Evolutionary conservation across 2,113 vertebrate genomes (phyloP).

Genomic region (Apaloderma vittatum): DNA sequence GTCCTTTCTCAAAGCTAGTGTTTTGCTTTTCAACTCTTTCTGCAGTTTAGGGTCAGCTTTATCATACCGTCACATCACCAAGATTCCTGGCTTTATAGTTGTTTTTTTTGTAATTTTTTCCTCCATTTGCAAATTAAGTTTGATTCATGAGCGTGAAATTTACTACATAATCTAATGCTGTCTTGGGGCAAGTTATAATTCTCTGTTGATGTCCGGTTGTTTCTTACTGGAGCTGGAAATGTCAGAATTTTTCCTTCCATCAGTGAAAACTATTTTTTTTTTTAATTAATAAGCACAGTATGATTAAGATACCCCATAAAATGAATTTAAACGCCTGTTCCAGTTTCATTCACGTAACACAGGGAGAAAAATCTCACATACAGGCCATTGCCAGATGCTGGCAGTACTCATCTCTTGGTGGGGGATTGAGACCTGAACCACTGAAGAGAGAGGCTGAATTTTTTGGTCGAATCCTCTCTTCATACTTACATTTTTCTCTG

Average conservation of each 20-base stretch:
- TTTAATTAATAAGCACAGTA: not conserved
- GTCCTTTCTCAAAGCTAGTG: not conserved
- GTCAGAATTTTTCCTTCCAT: not conserved
- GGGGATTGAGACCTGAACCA: not conserved
- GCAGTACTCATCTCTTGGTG: not conserved
- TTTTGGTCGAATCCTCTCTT: not conserved
- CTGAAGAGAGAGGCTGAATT: not conserved
- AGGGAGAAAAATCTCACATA: not conserved
- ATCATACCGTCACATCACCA: not conserved
- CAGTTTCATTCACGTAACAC: accelerated
- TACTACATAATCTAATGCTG: not conserved
- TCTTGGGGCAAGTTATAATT: not conserved
- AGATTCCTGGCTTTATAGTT: not conserved
- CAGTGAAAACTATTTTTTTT: not conserved
- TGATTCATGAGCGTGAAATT: not conserved
- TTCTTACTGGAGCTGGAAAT: not conserved
- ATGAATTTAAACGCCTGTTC: not conserved
- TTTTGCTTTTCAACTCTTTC: not conserved
- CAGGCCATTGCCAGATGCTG: not conserved
- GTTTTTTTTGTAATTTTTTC: not conserved
- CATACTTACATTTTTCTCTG: not conserved
- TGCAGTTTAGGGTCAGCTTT: not conserved
- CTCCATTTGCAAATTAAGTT: not conserved
- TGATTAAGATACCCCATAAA: not conserved
- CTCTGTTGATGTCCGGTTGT: not conserved